Base-by-base conservation (phyloP, 2,113 vertebrate genomes). In the Trachemys scripta region DNA sequence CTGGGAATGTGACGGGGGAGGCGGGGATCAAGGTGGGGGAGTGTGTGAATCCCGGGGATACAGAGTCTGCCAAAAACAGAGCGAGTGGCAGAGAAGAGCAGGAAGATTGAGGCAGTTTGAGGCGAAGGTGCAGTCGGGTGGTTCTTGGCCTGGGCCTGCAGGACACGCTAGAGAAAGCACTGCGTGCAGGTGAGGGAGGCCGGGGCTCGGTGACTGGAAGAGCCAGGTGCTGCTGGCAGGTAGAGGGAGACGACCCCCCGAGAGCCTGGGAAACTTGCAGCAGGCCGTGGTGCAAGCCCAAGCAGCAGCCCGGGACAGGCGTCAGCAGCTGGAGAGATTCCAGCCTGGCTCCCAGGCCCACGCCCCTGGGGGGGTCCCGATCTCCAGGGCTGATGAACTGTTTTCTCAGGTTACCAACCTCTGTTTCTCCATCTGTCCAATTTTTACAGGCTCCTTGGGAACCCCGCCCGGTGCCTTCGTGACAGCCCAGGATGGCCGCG, bases 401-500 rank as follows among this genome's bases (percentile, higher is more conserved):
- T 72, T 20, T 11, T 38, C 65, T 22, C 35, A 38, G 17, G 72
- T 53, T 79, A 19, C 31, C 85, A 84, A 80, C 24, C 19, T 81
- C 50, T 42, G 35, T 65, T 59, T 47, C 38, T 62, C 17, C 22
- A 24, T 24, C 24, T 56, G 80, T 47, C 51, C 25, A 16, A 11
- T 62, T 88, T 90, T 35, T n/a, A 27, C 94, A 97, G 97, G 97
- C 84, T 95, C 92, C 90, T 88, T 85, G 78, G 98, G 96, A 29
- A 53, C 93, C 85, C 88, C 8, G 7, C 80, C 88, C 17, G 0
- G 87, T 11, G 0, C 93, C 91, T 5, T 1, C 54, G 29, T 31
- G 2, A 2, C 38, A 0, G 95, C 42, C 96, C 96, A 96, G 94
- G 90, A 98, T 98, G 98, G 96, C 93, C 82, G 49, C 8, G 54